These are phyloP conservation scores for Drosophila baimaii DNA, from an alignment of 1,140 invertebrate genomes.

Conservation along the genomic window DNA sequence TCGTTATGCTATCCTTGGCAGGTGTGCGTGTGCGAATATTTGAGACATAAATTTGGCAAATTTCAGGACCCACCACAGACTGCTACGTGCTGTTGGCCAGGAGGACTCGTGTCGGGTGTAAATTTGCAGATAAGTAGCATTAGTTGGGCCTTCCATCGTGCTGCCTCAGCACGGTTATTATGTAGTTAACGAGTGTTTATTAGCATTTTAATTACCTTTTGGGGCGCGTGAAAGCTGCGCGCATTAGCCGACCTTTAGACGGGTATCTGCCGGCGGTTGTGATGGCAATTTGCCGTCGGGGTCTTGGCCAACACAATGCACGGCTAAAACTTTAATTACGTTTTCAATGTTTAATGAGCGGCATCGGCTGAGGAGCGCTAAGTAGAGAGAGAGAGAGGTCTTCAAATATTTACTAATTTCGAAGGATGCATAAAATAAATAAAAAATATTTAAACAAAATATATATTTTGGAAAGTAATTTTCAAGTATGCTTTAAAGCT, in stretches of 20 bases:
- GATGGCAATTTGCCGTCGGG: constrained; percentile 36
- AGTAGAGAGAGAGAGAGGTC: too few species aligned
- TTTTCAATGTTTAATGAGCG: constrained; percentile 74
- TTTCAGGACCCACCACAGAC: constrained; percentile 39
- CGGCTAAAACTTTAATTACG: constrained; percentile 78
- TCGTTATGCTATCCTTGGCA: constrained; percentile 14
- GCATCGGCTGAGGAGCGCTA: constrained; percentile 28
- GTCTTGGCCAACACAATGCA: constrained; percentile 26
- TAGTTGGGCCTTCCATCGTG: constrained; percentile 65
- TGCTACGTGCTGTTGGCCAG: constrained; percentile 53
- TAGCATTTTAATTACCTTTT: constrained; percentile 82
- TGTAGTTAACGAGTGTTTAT: constrained; percentile 82
- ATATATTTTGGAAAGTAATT: too few species aligned
- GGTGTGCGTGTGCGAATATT: constrained; percentile 64
- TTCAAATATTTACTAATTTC: constrained; percentile 48
- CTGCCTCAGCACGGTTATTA: constrained; percentile 62
- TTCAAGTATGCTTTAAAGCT: too few species aligned
- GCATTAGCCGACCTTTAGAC: constrained; percentile 72
- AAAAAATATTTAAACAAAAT: background rate
- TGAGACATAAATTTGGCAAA: constrained; percentile 77
- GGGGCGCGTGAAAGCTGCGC: constrained; percentile 77
- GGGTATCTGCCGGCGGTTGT: constrained; percentile 14
- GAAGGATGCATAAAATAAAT: background rate
- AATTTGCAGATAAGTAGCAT: constrained; percentile 82
- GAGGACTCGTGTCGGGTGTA: constrained; percentile 60